phyloP scores from a whole-genome alignment of 2,797 vertebrate genomes.

The Manis pentadactyla region DNA sequence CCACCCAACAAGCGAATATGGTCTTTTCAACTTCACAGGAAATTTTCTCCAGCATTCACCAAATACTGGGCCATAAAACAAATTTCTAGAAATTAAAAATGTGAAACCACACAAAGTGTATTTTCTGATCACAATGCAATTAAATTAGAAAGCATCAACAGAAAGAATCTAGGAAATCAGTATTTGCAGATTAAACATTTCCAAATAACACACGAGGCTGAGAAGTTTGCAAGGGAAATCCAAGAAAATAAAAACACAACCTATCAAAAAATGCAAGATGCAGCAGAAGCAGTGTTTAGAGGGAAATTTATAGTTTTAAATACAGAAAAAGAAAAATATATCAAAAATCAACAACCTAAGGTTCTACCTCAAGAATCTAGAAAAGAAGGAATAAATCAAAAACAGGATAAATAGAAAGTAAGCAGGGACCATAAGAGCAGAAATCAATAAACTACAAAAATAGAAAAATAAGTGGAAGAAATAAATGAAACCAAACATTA shows the following conservation, averaged over 20 bases:
- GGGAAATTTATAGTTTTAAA: not conserved
- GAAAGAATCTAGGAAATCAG: too few species aligned
- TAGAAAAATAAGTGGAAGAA: not conserved
- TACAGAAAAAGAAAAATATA: not conserved
- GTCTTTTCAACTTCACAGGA: too few species aligned
- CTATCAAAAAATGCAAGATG: not conserved
- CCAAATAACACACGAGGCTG: too few species aligned
- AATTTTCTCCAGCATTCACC: too few species aligned
- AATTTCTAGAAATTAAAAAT: too few species aligned
- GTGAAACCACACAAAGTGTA: too few species aligned
- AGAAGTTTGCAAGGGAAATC: too few species aligned
- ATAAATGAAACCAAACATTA: not conserved
- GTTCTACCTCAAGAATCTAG: not conserved
- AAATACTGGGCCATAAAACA: too few species aligned
- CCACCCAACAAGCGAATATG: too few species aligned
- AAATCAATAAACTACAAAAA: not conserved
- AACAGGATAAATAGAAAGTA: not conserved
- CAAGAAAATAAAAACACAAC: not conserved
- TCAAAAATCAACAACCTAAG: not conserved
- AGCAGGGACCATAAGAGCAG: not conserved
- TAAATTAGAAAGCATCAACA: too few species aligned
- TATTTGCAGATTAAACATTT: too few species aligned
- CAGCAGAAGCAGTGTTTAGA: not conserved
- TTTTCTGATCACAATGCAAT: too few species aligned
- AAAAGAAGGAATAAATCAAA: not conserved